phyloP scores from a whole-genome alignment of 2,888 invertebrate genomes.

The Bellardia pandia region DNA sequence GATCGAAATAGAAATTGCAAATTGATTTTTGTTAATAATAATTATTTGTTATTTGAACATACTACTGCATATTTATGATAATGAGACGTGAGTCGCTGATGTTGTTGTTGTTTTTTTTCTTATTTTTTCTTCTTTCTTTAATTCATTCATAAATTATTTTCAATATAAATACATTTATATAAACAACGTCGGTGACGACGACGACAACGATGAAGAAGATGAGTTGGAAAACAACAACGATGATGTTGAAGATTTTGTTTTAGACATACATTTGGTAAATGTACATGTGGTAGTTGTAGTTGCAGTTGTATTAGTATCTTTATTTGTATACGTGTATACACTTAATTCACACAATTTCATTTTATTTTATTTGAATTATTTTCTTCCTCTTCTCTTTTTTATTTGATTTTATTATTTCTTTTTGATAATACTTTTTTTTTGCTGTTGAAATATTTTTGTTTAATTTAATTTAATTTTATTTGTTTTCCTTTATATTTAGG shows the following conservation, averaged over 20 bases:
- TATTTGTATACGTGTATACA: slow-evolving; percentile 59
- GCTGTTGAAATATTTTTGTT: slow-evolving; percentile 31
- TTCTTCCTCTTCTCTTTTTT: slow-evolving; percentile 51
- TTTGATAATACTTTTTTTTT: slow-evolving; percentile 61
- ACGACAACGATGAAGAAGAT: slow-evolving; percentile 28
- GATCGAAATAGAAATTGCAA: slow-evolving; percentile 42
- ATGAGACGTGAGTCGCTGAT: slow-evolving; percentile 1
- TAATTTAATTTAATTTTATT: slow-evolving; percentile 44
- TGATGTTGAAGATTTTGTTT: slow-evolving; percentile 46
- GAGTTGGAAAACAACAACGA: slow-evolving; percentile 18
- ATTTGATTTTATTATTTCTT: slow-evolving; percentile 27
- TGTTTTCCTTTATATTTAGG: slow-evolving; percentile 53
- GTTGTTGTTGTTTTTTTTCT: slow-evolving; percentile 18
- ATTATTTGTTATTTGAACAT: slow-evolving; percentile 46
- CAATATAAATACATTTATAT: slow-evolving; percentile 50
- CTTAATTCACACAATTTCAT: slow-evolving; percentile 69
- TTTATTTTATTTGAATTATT: slow-evolving; percentile 58
- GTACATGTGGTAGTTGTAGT: slow-evolving; percentile 4
- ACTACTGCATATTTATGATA: slow-evolving; percentile 25
- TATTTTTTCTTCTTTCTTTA: slow-evolving; percentile 56
- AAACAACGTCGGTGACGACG: slow-evolving; percentile 15
- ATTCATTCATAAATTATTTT: slow-evolving; percentile 73
- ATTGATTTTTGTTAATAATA: slow-evolving; percentile 28
- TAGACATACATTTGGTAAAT: slow-evolving; percentile 36
- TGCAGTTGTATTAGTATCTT: slow-evolving; percentile 28